These are phyloP conservation scores for Phaenicophaeus curvirostris DNA, from an alignment of 2,797 vertebrate genomes.

Conservation along the genomic window DNA sequence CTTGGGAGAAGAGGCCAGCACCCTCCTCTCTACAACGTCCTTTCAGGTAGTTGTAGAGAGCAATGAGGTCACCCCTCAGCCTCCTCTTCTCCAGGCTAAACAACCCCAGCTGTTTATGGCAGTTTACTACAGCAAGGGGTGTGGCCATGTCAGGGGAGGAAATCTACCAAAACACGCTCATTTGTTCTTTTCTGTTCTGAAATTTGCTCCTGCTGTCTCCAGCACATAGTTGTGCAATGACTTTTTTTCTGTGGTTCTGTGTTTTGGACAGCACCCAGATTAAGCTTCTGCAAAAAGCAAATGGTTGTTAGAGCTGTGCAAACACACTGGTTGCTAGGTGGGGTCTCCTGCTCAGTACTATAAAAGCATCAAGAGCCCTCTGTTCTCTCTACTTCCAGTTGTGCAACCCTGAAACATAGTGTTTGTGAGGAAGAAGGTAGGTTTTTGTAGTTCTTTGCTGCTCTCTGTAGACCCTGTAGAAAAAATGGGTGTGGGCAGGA, in stretches of 20 bases:
- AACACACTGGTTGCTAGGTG: constrained; percentile 80
- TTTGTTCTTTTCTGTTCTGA: neutral
- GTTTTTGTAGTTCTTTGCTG: neutral
- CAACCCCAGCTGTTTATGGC: too few relatives aligned
- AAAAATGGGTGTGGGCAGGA: neutral
- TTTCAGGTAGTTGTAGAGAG: too few relatives aligned
- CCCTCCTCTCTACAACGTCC: too few relatives aligned
- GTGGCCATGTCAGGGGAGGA: neutral
- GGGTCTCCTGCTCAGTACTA: constrained; percentile 52
- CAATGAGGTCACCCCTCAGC: too few relatives aligned
- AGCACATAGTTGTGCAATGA: constrained; percentile 58
- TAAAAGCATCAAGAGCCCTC: constrained; percentile 57
- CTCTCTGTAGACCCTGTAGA: neutral
- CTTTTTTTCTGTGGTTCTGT: constrained; percentile 27
- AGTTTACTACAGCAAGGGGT: neutral
- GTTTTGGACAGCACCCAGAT: constrained; percentile 33
- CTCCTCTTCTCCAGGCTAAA: too few relatives aligned
- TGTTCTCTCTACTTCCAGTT: neutral
- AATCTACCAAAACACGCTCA: neutral
- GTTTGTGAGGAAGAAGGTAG: constrained; percentile 54
- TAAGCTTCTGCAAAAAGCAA: constrained; percentile 12
- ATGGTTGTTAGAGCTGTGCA: constrained; percentile 35
- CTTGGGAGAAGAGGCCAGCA: too few relatives aligned
- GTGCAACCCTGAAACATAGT: neutral
- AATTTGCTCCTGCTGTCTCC: neutral